A percentile compares a stretch with the other conserved stretches of the same genome.
Conservation (phyloP, 2,113 vertebrate species). For the Cinclus cinclus region DNA sequence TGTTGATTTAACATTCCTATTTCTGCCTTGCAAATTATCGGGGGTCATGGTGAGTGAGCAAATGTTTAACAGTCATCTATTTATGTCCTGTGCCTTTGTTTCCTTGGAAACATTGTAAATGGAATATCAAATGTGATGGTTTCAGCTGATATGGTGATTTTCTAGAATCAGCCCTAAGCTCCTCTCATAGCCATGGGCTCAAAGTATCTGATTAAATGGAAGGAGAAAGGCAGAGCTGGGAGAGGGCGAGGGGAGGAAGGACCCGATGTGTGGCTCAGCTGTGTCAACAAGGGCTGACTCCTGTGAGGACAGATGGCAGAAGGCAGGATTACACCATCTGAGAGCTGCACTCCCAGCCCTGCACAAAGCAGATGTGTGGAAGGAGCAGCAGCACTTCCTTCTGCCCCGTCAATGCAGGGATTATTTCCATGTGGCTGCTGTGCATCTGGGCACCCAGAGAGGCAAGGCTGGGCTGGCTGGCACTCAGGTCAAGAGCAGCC, state of each 20-base stretch:
- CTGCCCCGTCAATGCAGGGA: neutral
- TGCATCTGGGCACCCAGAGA: constrained; percentile 21
- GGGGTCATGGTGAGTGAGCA: constrained; percentile 13
- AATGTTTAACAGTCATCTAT: constrained; percentile 55
- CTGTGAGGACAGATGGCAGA: constrained; percentile 39
- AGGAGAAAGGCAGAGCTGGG: constrained; percentile 31
- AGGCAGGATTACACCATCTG: neutral
- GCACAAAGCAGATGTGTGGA: constrained; percentile 18
- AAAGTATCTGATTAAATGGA: constrained; percentile 43
- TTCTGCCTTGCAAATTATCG: constrained; percentile 28
- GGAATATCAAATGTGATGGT: constrained; percentile 61
- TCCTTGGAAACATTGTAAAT: constrained; percentile 70
- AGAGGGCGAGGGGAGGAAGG: neutral
- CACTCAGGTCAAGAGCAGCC: neutral
- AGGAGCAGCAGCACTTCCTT: neutral
- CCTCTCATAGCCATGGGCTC: constrained; percentile 10
- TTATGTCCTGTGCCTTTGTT: constrained; percentile 59
- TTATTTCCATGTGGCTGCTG: neutral
- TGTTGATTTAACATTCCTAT: constrained; percentile 41
- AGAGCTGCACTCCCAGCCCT: neutral
- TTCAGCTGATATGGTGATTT: constrained; percentile 62
- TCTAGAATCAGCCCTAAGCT: constrained; percentile 38
- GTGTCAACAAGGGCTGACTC: constrained; percentile 29
- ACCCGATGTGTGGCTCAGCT: neutral
- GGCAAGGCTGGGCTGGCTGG: neutral